Percentiles rank a stretch among this genome's conserved stretches.
Evolutionary conservation across 2,113 vertebrate species (phyloP).

Genomic region (Varanus salvator): DNA sequence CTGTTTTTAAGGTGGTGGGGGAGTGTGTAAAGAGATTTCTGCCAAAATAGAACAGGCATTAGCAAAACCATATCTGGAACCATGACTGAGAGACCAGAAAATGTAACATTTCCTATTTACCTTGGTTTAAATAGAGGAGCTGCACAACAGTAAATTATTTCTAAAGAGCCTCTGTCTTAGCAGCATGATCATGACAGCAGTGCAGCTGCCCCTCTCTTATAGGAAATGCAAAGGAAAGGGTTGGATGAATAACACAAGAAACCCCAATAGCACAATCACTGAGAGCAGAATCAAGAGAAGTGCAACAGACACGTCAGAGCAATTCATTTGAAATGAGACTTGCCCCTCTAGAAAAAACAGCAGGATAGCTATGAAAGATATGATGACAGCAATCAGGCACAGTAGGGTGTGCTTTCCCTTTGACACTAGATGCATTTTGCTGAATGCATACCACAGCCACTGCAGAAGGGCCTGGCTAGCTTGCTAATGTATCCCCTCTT

Average conservation of each 20-base stretch:
- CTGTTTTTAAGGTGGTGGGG: background rate
- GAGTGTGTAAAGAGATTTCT: background rate
- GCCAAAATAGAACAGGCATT: background rate
- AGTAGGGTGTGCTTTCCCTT: background rate
- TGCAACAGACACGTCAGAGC: background rate
- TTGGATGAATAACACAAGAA: background rate
- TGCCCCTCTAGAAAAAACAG: background rate
- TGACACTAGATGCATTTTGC: background rate
- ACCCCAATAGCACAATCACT: background rate
- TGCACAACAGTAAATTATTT: background rate
- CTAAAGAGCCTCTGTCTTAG: background rate
- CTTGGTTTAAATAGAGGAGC: background rate
- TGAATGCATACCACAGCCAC: background rate
- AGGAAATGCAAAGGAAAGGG: background rate
- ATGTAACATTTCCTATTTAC: background rate
- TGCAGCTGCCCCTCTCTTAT: background rate
- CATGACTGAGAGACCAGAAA: background rate
- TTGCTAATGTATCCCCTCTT: background rate
- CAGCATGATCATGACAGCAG: background rate
- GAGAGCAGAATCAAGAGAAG: background rate
- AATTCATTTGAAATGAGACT: background rate
- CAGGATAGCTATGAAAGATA: background rate
- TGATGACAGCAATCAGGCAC: constrained; percentile 14
- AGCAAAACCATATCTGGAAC: background rate
- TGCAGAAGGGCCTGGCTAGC: background rate